These are phyloP conservation scores for Anthonomus grandis DNA, from an alignment of 1,140 invertebrate genomes.

Conservation along the genomic window DNA sequence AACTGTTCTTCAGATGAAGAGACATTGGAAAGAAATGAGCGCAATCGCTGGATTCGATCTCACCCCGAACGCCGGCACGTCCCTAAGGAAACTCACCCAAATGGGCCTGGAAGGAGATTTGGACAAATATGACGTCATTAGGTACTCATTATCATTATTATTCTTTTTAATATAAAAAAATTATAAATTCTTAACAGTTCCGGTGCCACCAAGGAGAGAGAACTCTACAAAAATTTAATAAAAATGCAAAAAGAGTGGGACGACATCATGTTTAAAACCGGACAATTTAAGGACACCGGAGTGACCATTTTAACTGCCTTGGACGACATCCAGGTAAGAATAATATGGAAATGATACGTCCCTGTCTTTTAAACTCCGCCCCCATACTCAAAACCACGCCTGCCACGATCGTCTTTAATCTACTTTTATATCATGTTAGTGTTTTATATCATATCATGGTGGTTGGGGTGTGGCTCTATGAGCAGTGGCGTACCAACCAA, in stretches of 20 bases:
- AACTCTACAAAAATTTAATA: constrained; percentile 71
- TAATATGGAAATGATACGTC: not conserved
- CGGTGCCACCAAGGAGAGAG: constrained; percentile 84
- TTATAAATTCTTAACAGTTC: constrained; percentile 56
- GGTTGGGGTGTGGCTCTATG: no score
- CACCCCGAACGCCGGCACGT: constrained; percentile 80
- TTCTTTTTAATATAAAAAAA: not conserved
- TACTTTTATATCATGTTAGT: no score
- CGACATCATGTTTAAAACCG: constrained; percentile 67
- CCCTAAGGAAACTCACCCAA: constrained; percentile 77
- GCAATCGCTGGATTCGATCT: constrained; percentile 77
- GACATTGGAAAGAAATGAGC: constrained; percentile 92
- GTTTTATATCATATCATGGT: no score
- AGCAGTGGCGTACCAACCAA: no score
- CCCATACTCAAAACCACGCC: no score
- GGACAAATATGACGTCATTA: constrained; percentile 77
- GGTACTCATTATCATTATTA: not conserved
- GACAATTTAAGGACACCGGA: constrained; percentile 74
- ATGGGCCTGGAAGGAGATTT: constrained; percentile 71
- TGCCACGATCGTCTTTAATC: no score
- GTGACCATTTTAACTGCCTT: constrained; percentile 74
- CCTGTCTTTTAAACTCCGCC: no score
- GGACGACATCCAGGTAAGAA: constrained; percentile 72
- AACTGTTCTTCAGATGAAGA: constrained; percentile 51
- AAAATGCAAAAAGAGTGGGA: constrained; percentile 88